Evolutionary conservation across 2,797 vertebrate genomes (phyloP).

Genomic region (Coilia nasus): DNA sequence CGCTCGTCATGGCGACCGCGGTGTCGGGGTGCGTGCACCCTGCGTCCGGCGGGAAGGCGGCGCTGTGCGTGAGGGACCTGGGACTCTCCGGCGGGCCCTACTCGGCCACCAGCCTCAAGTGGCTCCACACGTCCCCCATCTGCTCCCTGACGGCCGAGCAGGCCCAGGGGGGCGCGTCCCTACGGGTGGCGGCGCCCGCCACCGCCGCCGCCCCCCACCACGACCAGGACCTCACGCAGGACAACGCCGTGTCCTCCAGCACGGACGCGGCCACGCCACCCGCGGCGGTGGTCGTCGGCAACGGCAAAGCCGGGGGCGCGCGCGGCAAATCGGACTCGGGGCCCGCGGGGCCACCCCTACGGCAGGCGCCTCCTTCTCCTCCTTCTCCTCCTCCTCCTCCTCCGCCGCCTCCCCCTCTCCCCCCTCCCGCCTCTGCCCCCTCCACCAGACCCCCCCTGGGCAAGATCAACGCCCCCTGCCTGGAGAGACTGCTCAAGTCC

Average conservation of each 20-base stretch:
- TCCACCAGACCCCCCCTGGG: slow-evolving; percentile 65
- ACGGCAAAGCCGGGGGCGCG: neutral
- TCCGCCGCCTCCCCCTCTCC: too few species aligned
- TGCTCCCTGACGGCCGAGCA: slow-evolving; percentile 71
- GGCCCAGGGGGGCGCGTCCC: slow-evolving; percentile 60
- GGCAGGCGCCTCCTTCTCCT: neutral
- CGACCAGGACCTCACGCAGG: slow-evolving; percentile 75
- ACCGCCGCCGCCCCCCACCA: neutral
- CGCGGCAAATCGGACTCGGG: neutral
- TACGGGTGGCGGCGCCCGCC: neutral
- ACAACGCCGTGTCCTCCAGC: slow-evolving; percentile 80
- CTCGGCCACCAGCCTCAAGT: slow-evolving; percentile 77
- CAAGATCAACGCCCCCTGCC: slow-evolving; percentile 80
- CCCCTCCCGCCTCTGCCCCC: neutral
- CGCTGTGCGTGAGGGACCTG: slow-evolving; percentile 71
- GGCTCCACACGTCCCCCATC: slow-evolving; percentile 80
- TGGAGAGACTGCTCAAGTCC: slow-evolving; percentile 80
- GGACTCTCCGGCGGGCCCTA: slow-evolving; percentile 54
- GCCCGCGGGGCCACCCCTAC: neutral
- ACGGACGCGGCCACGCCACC: slow-evolving; percentile 65
- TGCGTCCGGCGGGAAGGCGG: slow-evolving; percentile 51
- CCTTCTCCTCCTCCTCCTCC: neutral
- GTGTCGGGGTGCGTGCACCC: slow-evolving; percentile 44
- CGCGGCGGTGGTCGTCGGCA: neutral
- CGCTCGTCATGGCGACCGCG: slow-evolving; percentile 46